Percentiles rank a stretch among this genome's conserved stretches.
Conservation (phyloP, 64 coral and sea anemone genomes). For the Astreopora myriophthalma region DNA sequence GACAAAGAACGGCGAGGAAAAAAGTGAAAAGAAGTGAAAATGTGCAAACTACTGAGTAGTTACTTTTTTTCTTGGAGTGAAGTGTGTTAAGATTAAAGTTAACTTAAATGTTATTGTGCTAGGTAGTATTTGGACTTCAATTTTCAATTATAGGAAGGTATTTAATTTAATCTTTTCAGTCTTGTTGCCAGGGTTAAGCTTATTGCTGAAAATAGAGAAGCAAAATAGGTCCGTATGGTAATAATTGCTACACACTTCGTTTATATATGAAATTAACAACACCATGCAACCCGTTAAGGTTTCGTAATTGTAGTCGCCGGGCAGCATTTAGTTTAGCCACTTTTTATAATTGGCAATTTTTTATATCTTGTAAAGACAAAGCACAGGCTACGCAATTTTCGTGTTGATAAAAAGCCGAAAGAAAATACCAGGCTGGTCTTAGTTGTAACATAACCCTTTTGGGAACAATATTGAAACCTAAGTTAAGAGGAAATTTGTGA, state of each 20-base stretch:
- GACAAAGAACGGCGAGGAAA: neutral
- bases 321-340: neutral
- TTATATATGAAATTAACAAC: neutral
- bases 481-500: neutral
- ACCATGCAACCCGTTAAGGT: neutral
- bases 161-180: too few species aligned
- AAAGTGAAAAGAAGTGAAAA: neutral
- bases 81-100: neutral
- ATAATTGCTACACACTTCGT: neutral
- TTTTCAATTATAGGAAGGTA: neutral
- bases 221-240: neutral
- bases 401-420: neutral
- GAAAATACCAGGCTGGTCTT: neutral
- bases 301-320: neutral
- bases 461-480: neutral
- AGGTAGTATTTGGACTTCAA: neutral
- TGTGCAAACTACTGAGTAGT: neutral
- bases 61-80: neutral
- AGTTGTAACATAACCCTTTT: conserved; percentile 9
- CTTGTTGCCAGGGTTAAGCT: too few species aligned
- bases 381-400: neutral
- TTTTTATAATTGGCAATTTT: neutral
- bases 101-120: neutral
- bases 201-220: neutral
- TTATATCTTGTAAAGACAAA: neutral